Evolutionary conservation across 2,888 invertebrate genomes (phyloP).

Genomic region (Phorcus lineatus): DNA sequence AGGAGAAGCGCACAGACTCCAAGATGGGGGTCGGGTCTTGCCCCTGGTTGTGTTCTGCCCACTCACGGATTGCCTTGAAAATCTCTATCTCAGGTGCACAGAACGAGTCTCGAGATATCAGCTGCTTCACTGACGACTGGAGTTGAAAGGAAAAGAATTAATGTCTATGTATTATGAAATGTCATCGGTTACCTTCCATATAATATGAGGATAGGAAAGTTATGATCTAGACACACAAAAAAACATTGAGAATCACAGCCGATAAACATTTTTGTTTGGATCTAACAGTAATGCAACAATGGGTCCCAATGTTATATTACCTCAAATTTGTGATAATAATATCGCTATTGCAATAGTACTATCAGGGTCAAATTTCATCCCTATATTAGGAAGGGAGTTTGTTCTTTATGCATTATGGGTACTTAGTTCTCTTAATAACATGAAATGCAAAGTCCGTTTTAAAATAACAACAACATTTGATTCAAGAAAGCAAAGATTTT

Average conservation of each 20-base stretch:
- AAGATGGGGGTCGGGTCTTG: slow-evolving; percentile 76
- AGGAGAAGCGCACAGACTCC: slow-evolving; percentile 83
- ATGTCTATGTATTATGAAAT: too few relatives aligned
- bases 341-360: too few relatives aligned
- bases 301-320: too few relatives aligned
- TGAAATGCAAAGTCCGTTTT: background rate
- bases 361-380: too few relatives aligned
- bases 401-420: background rate
- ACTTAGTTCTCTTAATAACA: background rate
- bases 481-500: background rate
- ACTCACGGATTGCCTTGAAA: slow-evolving; percentile 90
- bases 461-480: background rate
- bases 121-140: slow-evolving; percentile 84
- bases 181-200: too few relatives aligned
- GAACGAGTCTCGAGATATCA: slow-evolving; percentile 94
- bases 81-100: slow-evolving; percentile 97
- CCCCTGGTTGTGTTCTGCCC: slow-evolving; percentile 88
- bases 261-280: too few relatives aligned
- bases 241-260: too few relatives aligned
- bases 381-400: background rate
- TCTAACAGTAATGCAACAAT: too few relatives aligned
- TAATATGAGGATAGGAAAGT: too few relatives aligned
- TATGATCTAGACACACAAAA: too few relatives aligned
- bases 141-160: slow-evolving; percentile 25
- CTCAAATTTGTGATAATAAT: too few relatives aligned